Conservation (phyloP, 2,888 invertebrate genomes). For the Chelonus formosanus region DNA sequence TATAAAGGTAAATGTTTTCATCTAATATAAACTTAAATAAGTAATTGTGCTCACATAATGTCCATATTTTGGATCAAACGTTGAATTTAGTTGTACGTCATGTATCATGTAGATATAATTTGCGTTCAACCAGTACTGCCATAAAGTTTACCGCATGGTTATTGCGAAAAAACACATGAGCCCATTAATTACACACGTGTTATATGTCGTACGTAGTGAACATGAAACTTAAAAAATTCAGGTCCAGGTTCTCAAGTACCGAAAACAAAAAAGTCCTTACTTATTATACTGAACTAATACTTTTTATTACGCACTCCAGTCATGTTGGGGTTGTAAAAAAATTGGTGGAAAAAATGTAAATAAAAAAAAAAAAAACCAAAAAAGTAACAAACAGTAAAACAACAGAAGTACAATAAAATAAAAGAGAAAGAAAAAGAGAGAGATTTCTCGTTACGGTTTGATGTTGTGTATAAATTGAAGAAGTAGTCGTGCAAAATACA, state of each 20-base stretch:
- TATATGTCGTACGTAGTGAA: constrained; percentile 8
- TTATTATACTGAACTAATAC: constrained; percentile 19
- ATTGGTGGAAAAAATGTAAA: background rate
- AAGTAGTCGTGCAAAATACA: background rate
- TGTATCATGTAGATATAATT: background rate
- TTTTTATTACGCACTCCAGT: constrained; percentile 15
- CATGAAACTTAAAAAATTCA: constrained; percentile 2
- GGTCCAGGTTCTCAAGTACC: constrained; percentile 4
- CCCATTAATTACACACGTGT: constrained; percentile 9
- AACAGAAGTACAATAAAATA: background rate
- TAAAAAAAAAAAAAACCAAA: background rate
- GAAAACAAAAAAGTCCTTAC: constrained; percentile 9
- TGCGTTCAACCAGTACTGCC: constrained; percentile 1
- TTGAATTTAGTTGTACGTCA: constrained; percentile 1
- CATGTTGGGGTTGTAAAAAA: background rate
- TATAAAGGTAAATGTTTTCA: background rate
- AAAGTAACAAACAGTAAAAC: constrained; percentile 12
- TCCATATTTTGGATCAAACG: constrained; percentile 1
- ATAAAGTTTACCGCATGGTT: constrained; percentile 8
- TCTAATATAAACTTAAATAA: background rate
- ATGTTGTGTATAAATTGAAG: constrained; percentile 1
- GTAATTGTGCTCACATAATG: background rate
- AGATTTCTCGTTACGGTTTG: background rate
- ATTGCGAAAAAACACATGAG: constrained; percentile 2
- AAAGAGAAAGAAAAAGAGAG: background rate